Base-by-base conservation (phyloP, 23 tunicate species). In the Botrylloides violaceus region DNA sequence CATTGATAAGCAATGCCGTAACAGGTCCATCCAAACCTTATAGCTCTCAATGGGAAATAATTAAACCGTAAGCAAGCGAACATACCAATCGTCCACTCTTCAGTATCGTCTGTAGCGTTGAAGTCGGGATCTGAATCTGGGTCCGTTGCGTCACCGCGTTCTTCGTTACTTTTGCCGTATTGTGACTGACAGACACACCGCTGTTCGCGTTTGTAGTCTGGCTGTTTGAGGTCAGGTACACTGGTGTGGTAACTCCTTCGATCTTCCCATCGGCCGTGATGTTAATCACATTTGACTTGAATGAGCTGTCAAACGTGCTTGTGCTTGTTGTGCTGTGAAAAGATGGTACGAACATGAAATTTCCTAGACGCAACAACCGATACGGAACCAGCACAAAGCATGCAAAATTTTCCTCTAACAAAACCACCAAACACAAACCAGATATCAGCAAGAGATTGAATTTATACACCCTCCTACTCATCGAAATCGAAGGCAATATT, bases 71-170 rank as follows among this genome's bases (percentile, higher is more conserved):
- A n/a, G 53, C 53, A 7, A 7, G 24, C 20, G 9, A n/a, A 59
- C 95, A 58, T 50, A 87, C 95, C 95, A 87, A 55, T 60, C 86
- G 65, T 76, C 95, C 95, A 60, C 83, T 87, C 78, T 87, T 87
- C 64, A 87, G 66, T 47, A 87, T 87, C 39, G 86, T 87, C 49
- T 87, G 95, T 60, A 87, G 73, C 22, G 95, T 78, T 9, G 95
- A 75, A 15, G 95, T 87, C 1, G 95, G 95, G 9, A 87, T 87
- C 49, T 87, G 95, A 3, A 87, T 87, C 43, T 87, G 95, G 31
- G 95, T 76, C 32, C 83, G 76, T 65, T 87, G 95, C 27, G 95
- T 80, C 36, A 87, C 71, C 18, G 84, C 68, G 74, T 80, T 80
- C 35, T 79, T 64, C 12, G 78, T 58, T 9, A 80, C 61, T 38